Evolutionary conservation across 2,888 invertebrate species (phyloP).

Genomic region (Nysson spinosus): DNA sequence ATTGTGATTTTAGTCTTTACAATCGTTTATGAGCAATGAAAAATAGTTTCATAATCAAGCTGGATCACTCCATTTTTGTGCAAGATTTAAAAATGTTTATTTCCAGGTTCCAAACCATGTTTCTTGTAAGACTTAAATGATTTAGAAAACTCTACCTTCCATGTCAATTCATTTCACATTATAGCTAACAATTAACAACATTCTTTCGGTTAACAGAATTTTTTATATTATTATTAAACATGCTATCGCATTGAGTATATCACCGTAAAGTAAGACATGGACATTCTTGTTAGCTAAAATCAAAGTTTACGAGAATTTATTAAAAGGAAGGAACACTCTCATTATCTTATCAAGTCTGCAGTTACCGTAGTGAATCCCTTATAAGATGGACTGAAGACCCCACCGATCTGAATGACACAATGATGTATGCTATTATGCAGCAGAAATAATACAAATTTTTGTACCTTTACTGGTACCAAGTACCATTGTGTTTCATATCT

Average conservation of each 20-base stretch:
- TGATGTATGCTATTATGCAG: background rate
- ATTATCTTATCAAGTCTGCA: background rate
- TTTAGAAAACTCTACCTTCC: too few relatives aligned
- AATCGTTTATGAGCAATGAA: too few relatives aligned
- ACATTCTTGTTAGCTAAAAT: background rate
- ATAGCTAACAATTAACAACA: background rate
- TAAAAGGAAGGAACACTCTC: background rate
- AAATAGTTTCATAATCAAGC: too few relatives aligned
- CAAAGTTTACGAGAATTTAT: background rate
- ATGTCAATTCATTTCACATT: too few relatives aligned
- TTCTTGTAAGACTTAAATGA: too few relatives aligned
- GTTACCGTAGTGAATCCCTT: background rate
- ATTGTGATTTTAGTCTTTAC: too few relatives aligned
- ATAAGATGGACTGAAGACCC: background rate
- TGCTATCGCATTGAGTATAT: background rate
- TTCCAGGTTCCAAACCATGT: too few relatives aligned
- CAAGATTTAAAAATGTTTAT: too few relatives aligned
- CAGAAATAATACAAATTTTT: background rate
- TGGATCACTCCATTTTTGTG: too few relatives aligned
- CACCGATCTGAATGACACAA: background rate
- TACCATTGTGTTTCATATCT: background rate
- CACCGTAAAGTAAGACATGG: constrained; percentile 5
- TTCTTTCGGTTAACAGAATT: background rate
- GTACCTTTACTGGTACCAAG: background rate
- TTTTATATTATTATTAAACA: background rate